Percentiles rank a stretch among this genome's conserved stretches.
phyloP scores from a whole-genome alignment of 2,888 invertebrate species.

The Dryomyza anilis region DNA sequence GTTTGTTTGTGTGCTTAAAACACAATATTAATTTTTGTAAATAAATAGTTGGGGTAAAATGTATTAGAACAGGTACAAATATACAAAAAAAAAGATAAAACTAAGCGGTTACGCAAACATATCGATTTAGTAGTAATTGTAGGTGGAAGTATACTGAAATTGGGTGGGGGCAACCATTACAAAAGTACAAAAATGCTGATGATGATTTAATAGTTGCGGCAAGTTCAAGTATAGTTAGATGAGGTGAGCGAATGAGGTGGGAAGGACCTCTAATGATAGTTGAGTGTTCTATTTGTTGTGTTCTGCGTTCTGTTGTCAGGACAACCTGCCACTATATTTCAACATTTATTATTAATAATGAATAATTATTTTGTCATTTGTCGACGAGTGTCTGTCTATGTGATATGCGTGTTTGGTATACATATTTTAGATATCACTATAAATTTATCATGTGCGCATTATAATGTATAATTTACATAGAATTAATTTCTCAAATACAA shows the following conservation, averaged over 20 bases:
- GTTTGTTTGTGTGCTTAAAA: not conserved
- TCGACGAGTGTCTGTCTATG: not conserved
- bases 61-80: no score
- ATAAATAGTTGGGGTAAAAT: no score
- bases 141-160: no score
- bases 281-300: no score
- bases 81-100: no score
- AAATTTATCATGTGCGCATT: not conserved
- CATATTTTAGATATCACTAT: constrained; percentile 13
- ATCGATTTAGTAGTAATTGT: no score
- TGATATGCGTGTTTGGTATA: not conserved
- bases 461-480: no score
- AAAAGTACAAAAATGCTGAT: not conserved
- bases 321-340: constrained; percentile 2
- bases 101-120: no score
- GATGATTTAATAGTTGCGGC: constrained; percentile 8
- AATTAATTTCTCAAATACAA: not conserved
- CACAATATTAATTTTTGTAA: not conserved
- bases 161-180: no score
- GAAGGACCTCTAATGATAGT: no score
- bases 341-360: not conserved
- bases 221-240: constrained; percentile 25
- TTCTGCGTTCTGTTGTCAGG: constrained; percentile 20
- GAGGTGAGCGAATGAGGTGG: no score
- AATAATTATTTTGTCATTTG: constrained; percentile 4